A percentile compares a stretch with the other conserved stretches of the same genome.
These are phyloP conservation scores for Tachypleus tridentatus DNA, from an alignment of 1,140 invertebrate species.

Conservation along the genomic window DNA sequence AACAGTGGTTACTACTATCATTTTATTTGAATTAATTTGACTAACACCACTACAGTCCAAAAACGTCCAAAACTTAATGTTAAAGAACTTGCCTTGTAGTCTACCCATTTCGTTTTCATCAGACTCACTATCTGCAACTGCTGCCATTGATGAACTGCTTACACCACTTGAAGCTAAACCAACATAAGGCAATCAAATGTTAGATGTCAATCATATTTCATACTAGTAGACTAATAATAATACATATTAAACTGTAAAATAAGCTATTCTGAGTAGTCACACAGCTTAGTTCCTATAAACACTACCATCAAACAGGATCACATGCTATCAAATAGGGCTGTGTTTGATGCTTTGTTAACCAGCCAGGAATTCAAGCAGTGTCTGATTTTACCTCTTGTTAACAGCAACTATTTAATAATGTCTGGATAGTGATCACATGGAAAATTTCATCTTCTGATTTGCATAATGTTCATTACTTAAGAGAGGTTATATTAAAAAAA, in stretches of 20 bases:
- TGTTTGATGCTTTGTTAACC: no score
- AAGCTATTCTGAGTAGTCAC: background rate
- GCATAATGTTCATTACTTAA: no score
- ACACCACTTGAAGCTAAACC: conserved; percentile 16
- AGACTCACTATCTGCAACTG: conserved; percentile 31
- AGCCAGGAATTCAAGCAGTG: no score
- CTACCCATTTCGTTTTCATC: conserved; percentile 38
- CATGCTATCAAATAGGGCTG: no score
- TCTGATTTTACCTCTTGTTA: no score
- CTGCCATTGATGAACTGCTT: conserved; percentile 24
- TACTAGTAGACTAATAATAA: background rate
- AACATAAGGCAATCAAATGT: background rate
- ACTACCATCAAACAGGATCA: no score
- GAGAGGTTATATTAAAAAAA: no score
- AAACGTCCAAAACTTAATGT: background rate
- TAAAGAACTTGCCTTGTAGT: conserved; percentile 29
- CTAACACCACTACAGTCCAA: no score
- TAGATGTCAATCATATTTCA: background rate
- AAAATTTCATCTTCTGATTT: no score
- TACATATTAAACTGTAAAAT: background rate
- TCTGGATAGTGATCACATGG: no score
- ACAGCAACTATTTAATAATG: no score
- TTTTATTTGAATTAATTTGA: background rate
- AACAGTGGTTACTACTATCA: background rate
- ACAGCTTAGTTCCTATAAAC: no score